Evolutionary conservation across 1,140 invertebrate species (phyloP), one percentile per base, ranked within the genome.

Genomic region (Drosophila setifemur): DNA sequence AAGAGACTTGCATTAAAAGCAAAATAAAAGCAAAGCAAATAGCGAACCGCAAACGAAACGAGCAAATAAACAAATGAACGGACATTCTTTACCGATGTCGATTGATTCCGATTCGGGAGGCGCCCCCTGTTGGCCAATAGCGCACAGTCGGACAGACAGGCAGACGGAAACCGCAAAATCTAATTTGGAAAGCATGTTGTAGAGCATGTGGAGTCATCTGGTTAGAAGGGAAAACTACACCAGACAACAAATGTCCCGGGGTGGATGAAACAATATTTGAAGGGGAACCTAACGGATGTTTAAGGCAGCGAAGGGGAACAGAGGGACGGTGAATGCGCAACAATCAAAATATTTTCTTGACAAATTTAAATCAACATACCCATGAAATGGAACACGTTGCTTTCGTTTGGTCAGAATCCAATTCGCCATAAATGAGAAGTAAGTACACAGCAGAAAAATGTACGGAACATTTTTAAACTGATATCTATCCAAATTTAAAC

Each of bases 341-440:
- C 79, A 74, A 82, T 87, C 69, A 64, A 87, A 88, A 88, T 88
- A 88, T 88, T 88, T 88, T 88, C 78, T 79, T 88, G 79, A 88
- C 83, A 88, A 88, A 88, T 88, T 86, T 88, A 78, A 88, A 88
- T 73, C 74, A 88, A 85, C 75, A 88, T 61, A 88, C 55, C 55
- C 79, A 68, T 76, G 74, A 85, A 76, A 67, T 75, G 85, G 74
- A 82, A 79, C 85, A 88, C 85, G 78, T 63, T 75, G 70, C 61
- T 57, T 60, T 60, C 43, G 60, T 61, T 71, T 71, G 74, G 64
- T 55, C 79, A 66, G 64, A 66, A 45, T 7, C 12, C 8, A 23
- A 48, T 39, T 63, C 25, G 8, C 31, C 44, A 35, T 19, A 12
- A 40, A 12, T 68, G 26, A 28, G 60, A 48, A 77, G 42, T 68